phyloP scores from a whole-genome alignment of 2,888 invertebrate genomes.

The Amblyjoppa fuscipennis region DNA sequence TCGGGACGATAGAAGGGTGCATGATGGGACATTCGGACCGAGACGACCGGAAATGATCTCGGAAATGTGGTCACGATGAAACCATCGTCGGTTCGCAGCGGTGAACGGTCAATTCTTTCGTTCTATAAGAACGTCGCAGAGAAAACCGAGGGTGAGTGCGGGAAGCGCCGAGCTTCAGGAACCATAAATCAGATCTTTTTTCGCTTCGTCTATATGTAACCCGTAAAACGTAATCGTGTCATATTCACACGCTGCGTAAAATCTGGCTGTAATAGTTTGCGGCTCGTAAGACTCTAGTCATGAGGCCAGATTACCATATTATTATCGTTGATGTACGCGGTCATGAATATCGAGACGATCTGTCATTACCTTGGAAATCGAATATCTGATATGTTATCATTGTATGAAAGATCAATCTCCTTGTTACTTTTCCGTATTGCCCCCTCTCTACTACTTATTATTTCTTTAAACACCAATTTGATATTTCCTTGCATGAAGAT shows the following conservation, averaged over 20 bases:
- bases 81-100: slow-evolving; percentile 54
- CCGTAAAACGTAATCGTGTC: slow-evolving; percentile 79
- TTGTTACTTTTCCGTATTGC: background rate
- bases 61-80: slow-evolving; percentile 64
- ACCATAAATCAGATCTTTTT: background rate
- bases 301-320: slow-evolving; percentile 79
- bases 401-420: background rate
- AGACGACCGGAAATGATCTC: slow-evolving; percentile 59
- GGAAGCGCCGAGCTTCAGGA: slow-evolving; percentile 14
- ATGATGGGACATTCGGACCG: slow-evolving; percentile 53
- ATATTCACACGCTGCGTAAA: slow-evolving; percentile 50
- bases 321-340: slow-evolving; percentile 72
- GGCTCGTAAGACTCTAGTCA: slow-evolving; percentile 79
- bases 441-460: background rate
- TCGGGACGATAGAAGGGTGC: slow-evolving; percentile 33
- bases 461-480: background rate
- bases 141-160: slow-evolving; percentile 6
- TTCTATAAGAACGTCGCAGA: slow-evolving; percentile 1
- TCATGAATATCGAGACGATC: slow-evolving; percentile 79
- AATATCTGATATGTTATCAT: background rate
- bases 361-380: slow-evolving; percentile 68
- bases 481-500: background rate
- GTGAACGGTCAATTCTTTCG: slow-evolving; percentile 55
- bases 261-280: slow-evolving; percentile 72
- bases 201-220: slow-evolving; percentile 34